Conservation (phyloP, 2,888 invertebrate species). For the Cataglyphis albicans region DNA sequence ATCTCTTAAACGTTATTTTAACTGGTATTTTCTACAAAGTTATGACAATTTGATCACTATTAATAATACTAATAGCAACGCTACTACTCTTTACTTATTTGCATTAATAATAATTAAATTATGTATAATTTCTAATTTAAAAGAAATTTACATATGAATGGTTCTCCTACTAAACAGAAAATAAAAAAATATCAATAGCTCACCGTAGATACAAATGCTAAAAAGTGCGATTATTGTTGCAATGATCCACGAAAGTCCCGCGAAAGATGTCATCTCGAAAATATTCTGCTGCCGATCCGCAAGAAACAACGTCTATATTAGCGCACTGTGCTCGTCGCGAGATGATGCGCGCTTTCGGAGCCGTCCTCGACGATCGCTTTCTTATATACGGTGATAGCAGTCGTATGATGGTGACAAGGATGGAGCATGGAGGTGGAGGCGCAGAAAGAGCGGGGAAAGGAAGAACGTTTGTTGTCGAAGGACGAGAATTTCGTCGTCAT, state of each 20-base stretch:
- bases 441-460: constrained; percentile 24
- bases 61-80: neutral
- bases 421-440: neutral
- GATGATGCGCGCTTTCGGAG: constrained; percentile 22
- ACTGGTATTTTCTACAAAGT: neutral
- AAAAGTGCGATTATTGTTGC: neutral
- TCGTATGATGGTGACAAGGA: constrained; percentile 13
- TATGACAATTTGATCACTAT: neutral
- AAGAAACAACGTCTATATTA: constrained; percentile 14
- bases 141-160: neutral
- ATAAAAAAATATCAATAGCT: neutral
- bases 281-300: neutral
- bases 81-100: neutral
- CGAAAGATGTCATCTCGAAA: constrained; percentile 13
- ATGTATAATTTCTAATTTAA: neutral
- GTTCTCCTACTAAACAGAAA: neutral
- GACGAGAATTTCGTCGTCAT: constrained; percentile 33
- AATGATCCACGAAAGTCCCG: neutral
- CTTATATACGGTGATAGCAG: constrained; percentile 41
- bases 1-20: neutral
- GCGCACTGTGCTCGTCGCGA: constrained; percentile 15
- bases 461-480: constrained; percentile 21
- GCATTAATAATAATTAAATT: neutral
- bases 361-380: constrained; percentile 26
- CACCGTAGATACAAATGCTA: constrained; percentile 16